Percentiles rank a stretch among this genome's conserved stretches.
phyloP scores from a whole-genome alignment of 2,113 vertebrate genomes.

The Ptilorrhoa leucosticta region DNA sequence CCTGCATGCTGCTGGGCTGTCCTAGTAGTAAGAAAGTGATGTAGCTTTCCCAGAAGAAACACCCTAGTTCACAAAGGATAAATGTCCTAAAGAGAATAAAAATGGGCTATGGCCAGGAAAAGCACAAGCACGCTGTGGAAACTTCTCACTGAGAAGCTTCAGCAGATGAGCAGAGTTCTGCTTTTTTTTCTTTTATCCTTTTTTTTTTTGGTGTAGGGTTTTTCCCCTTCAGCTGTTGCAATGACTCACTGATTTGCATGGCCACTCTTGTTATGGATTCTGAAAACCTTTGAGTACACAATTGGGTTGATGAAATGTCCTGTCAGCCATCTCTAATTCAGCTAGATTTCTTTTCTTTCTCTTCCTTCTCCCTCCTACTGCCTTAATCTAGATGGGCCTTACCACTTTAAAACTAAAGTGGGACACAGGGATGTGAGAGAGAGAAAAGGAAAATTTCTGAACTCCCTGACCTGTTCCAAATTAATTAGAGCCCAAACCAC shows the following conservation, averaged over 20 bases:
- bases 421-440: slow-evolving; percentile 13
- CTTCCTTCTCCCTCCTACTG: background rate
- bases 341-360: background rate
- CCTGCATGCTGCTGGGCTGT: background rate
- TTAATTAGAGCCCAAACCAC: slow-evolving; percentile 35
- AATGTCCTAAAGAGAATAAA: background rate
- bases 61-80: background rate
- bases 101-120: background rate
- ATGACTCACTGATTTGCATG: background rate
- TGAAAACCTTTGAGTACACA: background rate
- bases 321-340: background rate
- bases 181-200: background rate
- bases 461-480: slow-evolving; percentile 17
- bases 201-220: background rate
- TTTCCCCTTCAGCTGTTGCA: background rate
- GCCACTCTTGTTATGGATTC: background rate
- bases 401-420: slow-evolving; percentile 58
- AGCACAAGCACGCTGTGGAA: background rate
- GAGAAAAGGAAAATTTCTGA: background rate
- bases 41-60: background rate
- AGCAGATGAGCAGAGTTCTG: background rate
- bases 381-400: background rate
- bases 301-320: background rate
- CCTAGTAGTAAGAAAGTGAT: background rate
- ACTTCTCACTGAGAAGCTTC: background rate